phyloP scores from a whole-genome alignment of 2,797 vertebrate species.

The Coccyzus lansbergi region DNA sequence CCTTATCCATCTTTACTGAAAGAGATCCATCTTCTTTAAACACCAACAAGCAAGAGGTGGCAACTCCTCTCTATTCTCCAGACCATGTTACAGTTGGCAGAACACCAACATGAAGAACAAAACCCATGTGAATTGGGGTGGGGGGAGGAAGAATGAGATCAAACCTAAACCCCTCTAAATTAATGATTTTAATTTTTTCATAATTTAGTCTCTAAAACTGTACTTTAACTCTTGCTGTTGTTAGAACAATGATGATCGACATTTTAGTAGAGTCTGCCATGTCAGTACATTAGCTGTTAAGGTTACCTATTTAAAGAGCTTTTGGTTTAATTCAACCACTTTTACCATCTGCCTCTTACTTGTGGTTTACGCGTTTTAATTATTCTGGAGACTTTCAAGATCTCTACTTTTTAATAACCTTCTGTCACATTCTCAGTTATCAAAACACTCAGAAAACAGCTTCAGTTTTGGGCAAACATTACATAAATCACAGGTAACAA shows the following conservation, averaged over 20 bases:
- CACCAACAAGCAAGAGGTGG: not conserved
- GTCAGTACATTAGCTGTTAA: conserved; percentile 57
- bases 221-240: not conserved
- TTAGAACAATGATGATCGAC: not conserved
- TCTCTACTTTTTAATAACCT: conserved; percentile 61
- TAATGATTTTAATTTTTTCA: not conserved
- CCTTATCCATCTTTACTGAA: not conserved
- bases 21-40: not conserved
- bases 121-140: not conserved
- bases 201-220: not conserved
- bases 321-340: conserved; percentile 72
- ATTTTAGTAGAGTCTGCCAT: conserved; percentile 24
- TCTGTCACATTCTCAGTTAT: conserved; percentile 61
- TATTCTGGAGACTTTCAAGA: conserved; percentile 65
- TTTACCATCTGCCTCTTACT: conserved; percentile 68
- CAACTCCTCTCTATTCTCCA: not conserved
- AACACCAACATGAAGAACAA: not conserved
- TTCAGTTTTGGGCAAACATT: not conserved
- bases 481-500: not conserved
- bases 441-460: conserved; percentile 38
- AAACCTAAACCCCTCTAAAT: not conserved
- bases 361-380: conserved; percentile 72
- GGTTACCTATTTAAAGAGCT: conserved; percentile 64
- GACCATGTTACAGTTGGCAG: not conserved
- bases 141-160: not conserved